Conservation (phyloP, 2,888 invertebrate genomes). For the Portevinia maculata region DNA sequence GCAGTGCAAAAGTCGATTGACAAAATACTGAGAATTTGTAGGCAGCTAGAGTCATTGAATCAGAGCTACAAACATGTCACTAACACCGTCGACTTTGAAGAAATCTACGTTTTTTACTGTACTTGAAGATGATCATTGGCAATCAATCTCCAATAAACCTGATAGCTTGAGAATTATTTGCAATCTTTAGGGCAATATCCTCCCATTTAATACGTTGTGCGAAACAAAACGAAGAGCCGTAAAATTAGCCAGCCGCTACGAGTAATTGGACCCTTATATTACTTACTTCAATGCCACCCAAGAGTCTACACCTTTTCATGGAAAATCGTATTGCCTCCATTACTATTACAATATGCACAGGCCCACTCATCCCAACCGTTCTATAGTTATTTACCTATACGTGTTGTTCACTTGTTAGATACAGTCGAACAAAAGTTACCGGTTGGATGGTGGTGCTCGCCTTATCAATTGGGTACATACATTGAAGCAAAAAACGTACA, state of each 20-base stretch:
- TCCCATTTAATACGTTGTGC: not conserved
- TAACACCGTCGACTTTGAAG: not conserved
- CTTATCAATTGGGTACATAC: conserved; percentile 10
- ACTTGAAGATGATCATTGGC: not conserved
- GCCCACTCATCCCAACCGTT: too few species aligned
- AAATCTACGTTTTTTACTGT: not conserved
- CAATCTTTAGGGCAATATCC: not conserved
- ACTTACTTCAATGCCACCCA: too few species aligned
- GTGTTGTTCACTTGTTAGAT: not conserved
- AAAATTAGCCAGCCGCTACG: not conserved
- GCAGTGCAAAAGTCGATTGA: not conserved
- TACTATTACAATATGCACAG: too few species aligned
- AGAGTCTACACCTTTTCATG: too few species aligned
- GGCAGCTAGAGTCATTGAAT: conserved; percentile 16
- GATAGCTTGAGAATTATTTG: not conserved
- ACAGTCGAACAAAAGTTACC: not conserved
- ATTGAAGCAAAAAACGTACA: conserved; percentile 1
- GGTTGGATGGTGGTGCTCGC: not conserved
- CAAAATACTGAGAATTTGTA: not conserved
- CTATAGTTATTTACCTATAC: conserved; percentile 1
- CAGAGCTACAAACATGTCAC: not conserved
- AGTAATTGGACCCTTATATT: too few species aligned
- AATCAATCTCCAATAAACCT: not conserved
- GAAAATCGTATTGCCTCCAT: too few species aligned
- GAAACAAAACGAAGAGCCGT: not conserved